Conservation (phyloP, 2,113 vertebrate species). For the Ochotona princeps region DNA sequence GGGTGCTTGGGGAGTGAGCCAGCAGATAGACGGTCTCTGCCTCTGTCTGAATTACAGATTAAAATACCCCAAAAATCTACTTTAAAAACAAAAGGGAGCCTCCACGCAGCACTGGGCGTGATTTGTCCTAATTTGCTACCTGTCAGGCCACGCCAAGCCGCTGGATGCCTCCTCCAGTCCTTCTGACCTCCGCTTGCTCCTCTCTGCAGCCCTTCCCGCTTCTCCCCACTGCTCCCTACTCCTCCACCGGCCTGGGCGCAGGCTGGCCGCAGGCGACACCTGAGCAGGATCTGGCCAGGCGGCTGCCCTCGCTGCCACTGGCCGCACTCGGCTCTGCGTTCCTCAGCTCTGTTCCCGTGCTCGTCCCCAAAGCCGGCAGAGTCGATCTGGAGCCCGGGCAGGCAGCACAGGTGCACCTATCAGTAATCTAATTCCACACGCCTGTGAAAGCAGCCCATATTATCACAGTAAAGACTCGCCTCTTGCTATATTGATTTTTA, state of each 20-base stretch:
- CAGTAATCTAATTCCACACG: slow-evolving; percentile 63
- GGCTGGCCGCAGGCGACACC: too few species aligned
- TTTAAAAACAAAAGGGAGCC: too few species aligned
- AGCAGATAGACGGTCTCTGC: too few species aligned
- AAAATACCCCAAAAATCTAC: too few species aligned
- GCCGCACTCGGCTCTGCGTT: background rate
- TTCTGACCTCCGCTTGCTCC: background rate
- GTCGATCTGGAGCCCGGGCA: slow-evolving; percentile 62
- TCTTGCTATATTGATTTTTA: slow-evolving; percentile 66
- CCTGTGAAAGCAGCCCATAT: slow-evolving; percentile 58
- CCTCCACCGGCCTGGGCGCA: fast-evolving
- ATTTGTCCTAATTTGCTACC: fast-evolving
- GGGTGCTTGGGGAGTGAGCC: too few species aligned
- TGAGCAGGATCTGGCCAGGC: too few species aligned
- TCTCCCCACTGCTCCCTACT: fast-evolving
- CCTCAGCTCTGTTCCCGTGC: background rate
- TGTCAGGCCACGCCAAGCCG: background rate
- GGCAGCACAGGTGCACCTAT: slow-evolving; percentile 44
- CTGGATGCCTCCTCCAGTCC: background rate
- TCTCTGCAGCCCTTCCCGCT: too few species aligned
- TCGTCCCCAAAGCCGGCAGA: slow-evolving; percentile 31
- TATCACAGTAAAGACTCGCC: background rate
- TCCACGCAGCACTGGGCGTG: fast-evolving
- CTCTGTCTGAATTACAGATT: too few species aligned
- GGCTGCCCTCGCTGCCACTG: background rate